Conservation (phyloP, 2,113 vertebrate species). For the Malaclemys terrapin region DNA sequence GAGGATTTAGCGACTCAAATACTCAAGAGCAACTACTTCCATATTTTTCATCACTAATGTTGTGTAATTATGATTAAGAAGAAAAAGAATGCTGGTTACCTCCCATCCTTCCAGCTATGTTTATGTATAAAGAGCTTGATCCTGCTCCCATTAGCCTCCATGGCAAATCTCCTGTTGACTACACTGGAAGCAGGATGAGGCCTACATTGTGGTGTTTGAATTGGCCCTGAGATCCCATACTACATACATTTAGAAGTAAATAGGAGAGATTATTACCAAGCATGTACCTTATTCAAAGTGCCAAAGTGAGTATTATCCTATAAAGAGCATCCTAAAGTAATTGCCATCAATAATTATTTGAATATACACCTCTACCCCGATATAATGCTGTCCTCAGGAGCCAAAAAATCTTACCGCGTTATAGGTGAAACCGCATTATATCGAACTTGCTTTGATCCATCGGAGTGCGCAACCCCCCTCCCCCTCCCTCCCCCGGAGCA, state of each 20-base stretch:
- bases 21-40: neutral
- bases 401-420: too few relatives aligned
- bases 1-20: neutral
- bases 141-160: conserved; percentile 7
- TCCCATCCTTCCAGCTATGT: conserved; percentile 32
- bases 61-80: conserved; percentile 15
- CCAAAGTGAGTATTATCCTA: neutral
- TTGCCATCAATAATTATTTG: accelerated
- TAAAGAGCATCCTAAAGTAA: neutral
- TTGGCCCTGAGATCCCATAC: neutral
- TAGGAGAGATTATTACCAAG: neutral
- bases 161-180: neutral
- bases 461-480: too few relatives aligned
- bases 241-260: accelerated
- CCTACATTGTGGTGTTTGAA: neutral
- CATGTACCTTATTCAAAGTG: accelerated
- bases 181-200: neutral
- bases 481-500: too few relatives aligned
- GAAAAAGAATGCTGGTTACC: conserved; percentile 1
- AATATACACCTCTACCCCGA: accelerated
- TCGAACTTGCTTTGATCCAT: too few relatives aligned
- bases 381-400: too few relatives aligned
- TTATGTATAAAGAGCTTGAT: neutral
- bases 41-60: neutral
- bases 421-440: too few relatives aligned